Percentiles rank a stretch among this genome's conserved stretches.
Conservation (phyloP, 2,888 invertebrate genomes). For the Colostygia pectinataria region DNA sequence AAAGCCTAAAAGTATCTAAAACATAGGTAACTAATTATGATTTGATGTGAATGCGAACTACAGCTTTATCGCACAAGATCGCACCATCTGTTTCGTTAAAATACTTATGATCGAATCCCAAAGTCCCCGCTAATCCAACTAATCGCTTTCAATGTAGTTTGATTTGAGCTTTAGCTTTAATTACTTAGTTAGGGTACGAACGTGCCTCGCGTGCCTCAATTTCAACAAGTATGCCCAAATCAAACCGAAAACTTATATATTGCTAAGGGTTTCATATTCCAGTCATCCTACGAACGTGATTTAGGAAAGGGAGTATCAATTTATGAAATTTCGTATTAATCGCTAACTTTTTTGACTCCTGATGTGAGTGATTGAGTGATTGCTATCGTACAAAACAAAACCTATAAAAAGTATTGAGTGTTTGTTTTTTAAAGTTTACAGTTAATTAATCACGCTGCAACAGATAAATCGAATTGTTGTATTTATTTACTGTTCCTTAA, state of each 20-base stretch:
- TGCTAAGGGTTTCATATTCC: conserved; percentile 15
- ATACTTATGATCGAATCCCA: conserved; percentile 8
- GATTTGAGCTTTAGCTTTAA: conserved; percentile 17
- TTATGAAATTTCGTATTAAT: neutral
- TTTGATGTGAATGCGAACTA: neutral
- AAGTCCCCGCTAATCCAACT: conserved; percentile 11
- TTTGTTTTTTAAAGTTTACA: no score
- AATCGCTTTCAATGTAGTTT: conserved; percentile 19
- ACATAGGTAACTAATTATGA: neutral
- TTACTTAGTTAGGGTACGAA: conserved; percentile 16
- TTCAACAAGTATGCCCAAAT: conserved; percentile 16
- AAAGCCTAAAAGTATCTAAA: no score
- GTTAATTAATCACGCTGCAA: no score
- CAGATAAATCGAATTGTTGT: no score
- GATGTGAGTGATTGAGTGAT: no score
- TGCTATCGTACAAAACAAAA: no score
- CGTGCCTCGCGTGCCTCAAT: conserved; percentile 23
- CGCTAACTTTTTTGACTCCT: no score
- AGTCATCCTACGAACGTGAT: conserved; percentile 2
- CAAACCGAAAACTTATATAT: conserved; percentile 25
- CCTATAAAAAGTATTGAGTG: no score
- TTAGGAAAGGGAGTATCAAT: neutral
- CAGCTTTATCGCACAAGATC: no score
- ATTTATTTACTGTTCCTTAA: no score
- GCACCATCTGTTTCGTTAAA: no score